phyloP scores from a whole-genome alignment of 2,888 invertebrate species.

The Oscheius sp. region DNA sequence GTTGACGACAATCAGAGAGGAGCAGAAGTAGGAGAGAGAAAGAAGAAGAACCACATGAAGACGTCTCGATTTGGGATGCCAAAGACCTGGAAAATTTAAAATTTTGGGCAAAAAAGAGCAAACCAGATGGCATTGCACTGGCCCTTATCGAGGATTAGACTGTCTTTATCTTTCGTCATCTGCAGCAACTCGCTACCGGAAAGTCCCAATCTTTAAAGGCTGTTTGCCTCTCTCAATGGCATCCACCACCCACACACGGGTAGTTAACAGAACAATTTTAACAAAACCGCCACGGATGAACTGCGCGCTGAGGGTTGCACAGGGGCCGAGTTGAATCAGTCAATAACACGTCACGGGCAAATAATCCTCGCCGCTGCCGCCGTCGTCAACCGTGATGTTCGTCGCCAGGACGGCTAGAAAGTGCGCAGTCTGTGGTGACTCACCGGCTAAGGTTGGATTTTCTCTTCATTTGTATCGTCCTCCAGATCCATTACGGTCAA shows the following conservation, averaged over 20 bases:
- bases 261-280: no score
- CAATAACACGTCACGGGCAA: slow-evolving; percentile 29
- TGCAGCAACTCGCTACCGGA: slow-evolving; percentile 1
- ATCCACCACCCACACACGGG: not conserved
- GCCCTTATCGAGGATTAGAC: not conserved
- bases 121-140: not conserved
- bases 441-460: slow-evolving; percentile 65
- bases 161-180: slow-evolving; percentile 14
- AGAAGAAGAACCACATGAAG: slow-evolving; percentile 18
- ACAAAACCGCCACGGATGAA: slow-evolving; percentile 11
- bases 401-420: slow-evolving; percentile 8
- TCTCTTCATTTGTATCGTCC: not conserved
- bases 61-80: not conserved
- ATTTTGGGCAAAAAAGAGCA: not conserved
- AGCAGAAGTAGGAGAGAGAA: slow-evolving; percentile 11
- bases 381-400: slow-evolving; percentile 8
- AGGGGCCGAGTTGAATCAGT: slow-evolving; percentile 11
- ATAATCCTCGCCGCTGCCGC: slow-evolving; percentile 22
- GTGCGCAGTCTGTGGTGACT: slow-evolving; percentile 65
- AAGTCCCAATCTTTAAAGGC: not conserved
- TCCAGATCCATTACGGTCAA: slow-evolving; percentile 61
- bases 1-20: slow-evolving; percentile 10
- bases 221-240: not conserved
- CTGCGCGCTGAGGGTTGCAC: not conserved
- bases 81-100: not conserved